Evolutionary conservation across 2,888 invertebrate genomes (phyloP).

Genomic region (Heteromurus nitidus): DNA sequence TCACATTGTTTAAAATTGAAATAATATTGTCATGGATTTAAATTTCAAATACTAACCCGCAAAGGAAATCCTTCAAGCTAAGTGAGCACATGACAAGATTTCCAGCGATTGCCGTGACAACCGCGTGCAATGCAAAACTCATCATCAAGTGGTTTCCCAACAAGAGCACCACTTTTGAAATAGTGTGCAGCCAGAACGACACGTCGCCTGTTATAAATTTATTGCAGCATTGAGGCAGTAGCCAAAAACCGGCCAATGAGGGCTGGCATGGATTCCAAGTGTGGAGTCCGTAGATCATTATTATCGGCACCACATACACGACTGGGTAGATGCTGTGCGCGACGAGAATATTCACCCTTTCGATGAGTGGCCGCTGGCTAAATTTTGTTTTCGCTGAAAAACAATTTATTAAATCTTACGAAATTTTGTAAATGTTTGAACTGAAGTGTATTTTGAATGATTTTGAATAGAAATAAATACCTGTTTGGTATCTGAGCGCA

Average conservation of each 20-base stretch:
- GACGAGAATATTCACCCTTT: too few relatives aligned
- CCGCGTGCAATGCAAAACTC: not conserved
- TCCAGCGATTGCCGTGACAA: not conserved
- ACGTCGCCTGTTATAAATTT: not conserved
- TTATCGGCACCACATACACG: not conserved
- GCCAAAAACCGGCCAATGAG: not conserved
- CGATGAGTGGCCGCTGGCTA: too few relatives aligned
- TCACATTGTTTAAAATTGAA: too few relatives aligned
- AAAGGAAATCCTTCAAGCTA: not conserved
- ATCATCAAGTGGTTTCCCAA: not conserved
- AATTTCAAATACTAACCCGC: not conserved
- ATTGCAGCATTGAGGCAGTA: not conserved
- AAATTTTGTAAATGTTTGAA: too few relatives aligned
- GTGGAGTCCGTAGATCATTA: not conserved
- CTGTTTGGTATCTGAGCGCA: too few relatives aligned
- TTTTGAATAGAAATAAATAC: too few relatives aligned
- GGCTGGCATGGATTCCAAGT: not conserved
- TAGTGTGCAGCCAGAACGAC: not conserved
- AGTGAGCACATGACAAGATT: not conserved
- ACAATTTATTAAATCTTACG: too few relatives aligned
- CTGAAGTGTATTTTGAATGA: too few relatives aligned
- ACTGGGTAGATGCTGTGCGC: too few relatives aligned
- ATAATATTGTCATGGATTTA: too few relatives aligned
- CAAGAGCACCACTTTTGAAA: not conserved
- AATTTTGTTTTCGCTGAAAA: too few relatives aligned